Conservation (phyloP, 2,797 vertebrate genomes). For the Neosilurus mollespiculum region DNA sequence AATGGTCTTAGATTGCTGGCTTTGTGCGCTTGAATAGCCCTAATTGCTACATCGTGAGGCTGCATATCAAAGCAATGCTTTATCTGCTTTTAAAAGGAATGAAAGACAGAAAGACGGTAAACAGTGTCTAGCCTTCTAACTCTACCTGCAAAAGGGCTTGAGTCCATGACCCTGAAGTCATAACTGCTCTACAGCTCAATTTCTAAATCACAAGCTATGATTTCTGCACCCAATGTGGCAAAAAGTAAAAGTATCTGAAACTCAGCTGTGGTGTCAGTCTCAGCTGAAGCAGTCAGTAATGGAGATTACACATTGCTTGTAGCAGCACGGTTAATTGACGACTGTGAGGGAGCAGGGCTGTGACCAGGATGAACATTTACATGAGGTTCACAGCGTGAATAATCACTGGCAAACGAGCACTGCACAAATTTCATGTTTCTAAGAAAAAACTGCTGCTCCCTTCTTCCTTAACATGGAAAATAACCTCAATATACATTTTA, state of each 20-base stretch:
- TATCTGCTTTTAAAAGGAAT: conserved; percentile 51
- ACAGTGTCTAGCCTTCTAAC: conserved; percentile 44
- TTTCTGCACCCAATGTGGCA: not conserved
- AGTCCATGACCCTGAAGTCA: conserved; percentile 30
- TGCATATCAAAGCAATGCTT: conserved; percentile 53
- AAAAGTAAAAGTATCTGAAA: not conserved
- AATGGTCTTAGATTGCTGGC: conserved; percentile 59
- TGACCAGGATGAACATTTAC: not conserved
- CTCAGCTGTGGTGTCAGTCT: not conserved
- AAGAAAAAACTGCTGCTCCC: not conserved
- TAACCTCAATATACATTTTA: not conserved
- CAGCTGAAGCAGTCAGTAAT: not conserved
- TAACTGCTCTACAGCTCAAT: not conserved
- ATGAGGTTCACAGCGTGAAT: not conserved
- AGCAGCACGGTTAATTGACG: not conserved
- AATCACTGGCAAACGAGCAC: not conserved
- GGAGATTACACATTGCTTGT: not conserved
- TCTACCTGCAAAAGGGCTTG: conserved; percentile 28
- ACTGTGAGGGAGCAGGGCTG: not conserved
- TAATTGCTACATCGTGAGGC: conserved; percentile 56
- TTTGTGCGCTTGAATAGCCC: conserved; percentile 55
- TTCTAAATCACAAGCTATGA: not conserved
- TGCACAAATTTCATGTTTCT: not conserved
- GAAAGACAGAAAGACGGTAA: conserved; percentile 39
- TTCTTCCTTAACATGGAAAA: not conserved